phyloP scores from a whole-genome alignment of 2,888 invertebrate species.

The Trisateles emortualis region DNA sequence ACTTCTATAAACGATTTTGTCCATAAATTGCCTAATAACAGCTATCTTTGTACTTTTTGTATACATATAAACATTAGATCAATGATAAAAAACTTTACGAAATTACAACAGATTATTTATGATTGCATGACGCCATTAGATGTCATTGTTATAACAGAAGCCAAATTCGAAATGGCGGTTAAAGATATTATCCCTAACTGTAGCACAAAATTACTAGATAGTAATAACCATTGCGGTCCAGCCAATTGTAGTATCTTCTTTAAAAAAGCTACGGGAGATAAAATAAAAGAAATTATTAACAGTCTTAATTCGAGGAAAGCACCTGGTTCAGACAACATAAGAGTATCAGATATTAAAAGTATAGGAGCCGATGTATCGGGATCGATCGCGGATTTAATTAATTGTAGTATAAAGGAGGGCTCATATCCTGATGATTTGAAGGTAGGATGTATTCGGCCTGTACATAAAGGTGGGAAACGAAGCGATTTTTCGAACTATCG shows the following conservation, averaged over 20 bases:
- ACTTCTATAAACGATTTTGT: background rate
- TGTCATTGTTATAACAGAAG: slow-evolving; percentile 6
- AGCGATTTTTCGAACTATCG: background rate
- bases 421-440: background rate
- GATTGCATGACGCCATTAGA: background rate
- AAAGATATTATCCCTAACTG: background rate
- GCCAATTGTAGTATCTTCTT: background rate
- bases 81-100: background rate
- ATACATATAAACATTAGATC: slow-evolving; percentile 5
- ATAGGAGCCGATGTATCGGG: background rate
- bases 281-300: background rate
- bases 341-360: background rate
- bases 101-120: background rate
- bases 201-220: background rate
- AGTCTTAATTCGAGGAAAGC: background rate
- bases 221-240: background rate
- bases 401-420: background rate
- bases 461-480: background rate
- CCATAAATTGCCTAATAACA: background rate
- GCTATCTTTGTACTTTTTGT: background rate
- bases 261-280: background rate
- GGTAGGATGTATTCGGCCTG: background rate
- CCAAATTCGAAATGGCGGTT: background rate
- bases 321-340: background rate
- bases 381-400: background rate